phyloP scores from a whole-genome alignment of 1,140 invertebrate species.

The Stratiolaelaps scimitus region DNA sequence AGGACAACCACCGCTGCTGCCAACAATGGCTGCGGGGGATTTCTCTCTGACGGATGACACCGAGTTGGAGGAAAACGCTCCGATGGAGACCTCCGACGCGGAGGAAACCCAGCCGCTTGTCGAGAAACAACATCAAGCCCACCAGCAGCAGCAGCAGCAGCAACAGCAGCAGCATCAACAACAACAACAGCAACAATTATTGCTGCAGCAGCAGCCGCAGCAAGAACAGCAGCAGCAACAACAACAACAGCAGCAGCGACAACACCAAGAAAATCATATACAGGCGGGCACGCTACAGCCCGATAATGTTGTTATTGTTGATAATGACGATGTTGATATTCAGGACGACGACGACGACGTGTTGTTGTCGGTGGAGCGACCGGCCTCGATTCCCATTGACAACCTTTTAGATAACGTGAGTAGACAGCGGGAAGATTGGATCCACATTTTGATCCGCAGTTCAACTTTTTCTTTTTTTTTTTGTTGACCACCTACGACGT shows the following conservation, averaged over 20 bases:
- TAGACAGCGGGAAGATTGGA: background rate
- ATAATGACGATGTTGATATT: too few species aligned
- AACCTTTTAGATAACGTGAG: constrained; percentile 12
- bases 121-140: background rate
- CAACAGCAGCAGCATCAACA: background rate
- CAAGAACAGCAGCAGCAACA: background rate
- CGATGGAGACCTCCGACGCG: background rate
- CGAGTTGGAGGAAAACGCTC: background rate
- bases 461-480: too few species aligned
- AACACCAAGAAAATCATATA: background rate
- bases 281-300: background rate
- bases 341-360: constrained; percentile 5
- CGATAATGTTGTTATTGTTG: too few species aligned
- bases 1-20: background rate
- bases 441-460: background rate
- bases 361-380: background rate
- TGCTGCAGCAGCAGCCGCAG: background rate
- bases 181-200: background rate
- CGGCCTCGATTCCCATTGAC: background rate
- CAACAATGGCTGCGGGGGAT: background rate
- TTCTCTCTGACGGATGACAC: background rate
- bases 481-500: too few species aligned
- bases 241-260: background rate
- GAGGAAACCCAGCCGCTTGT: background rate
- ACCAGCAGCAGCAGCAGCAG: background rate